phyloP scores from a whole-genome alignment of 2,113 vertebrate genomes.

The Amazona guildingii region DNA sequence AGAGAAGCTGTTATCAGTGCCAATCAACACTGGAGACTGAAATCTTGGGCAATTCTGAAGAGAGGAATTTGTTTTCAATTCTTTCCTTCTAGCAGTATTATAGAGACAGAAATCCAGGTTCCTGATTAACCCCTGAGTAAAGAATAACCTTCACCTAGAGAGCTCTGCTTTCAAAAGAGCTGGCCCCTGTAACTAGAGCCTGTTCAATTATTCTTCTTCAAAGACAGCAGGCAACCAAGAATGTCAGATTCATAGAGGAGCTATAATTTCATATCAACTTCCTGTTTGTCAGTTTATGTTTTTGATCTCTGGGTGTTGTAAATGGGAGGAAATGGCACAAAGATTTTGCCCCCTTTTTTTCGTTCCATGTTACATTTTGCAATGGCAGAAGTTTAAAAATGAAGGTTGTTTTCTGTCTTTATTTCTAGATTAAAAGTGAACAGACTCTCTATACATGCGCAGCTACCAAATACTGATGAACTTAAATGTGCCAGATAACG shows the following conservation, averaged over 20 bases:
- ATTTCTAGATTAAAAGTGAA: neutral
- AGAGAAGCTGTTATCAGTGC: slow-evolving; percentile 64
- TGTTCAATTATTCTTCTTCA: slow-evolving; percentile 84
- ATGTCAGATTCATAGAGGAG: slow-evolving; percentile 84
- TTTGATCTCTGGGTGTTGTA: neutral
- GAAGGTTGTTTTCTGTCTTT: neutral
- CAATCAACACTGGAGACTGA: slow-evolving; percentile 76
- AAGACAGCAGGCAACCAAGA: slow-evolving; percentile 81
- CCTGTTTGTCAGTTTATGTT: slow-evolving; percentile 67
- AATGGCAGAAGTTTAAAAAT: slow-evolving; percentile 11
- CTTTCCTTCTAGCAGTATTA: slow-evolving; percentile 68
- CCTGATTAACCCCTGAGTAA: slow-evolving; percentile 84
- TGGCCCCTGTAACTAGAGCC: slow-evolving; percentile 83
- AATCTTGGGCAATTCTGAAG: slow-evolving; percentile 72
- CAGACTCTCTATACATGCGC: neutral
- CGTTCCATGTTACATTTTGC: neutral
- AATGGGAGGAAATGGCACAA: neutral
- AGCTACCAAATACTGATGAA: neutral
- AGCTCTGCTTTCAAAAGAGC: slow-evolving; percentile 81
- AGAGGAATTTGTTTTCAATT: slow-evolving; percentile 75
- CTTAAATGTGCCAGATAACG: neutral
- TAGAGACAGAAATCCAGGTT: slow-evolving; percentile 83
- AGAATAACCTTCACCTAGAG: slow-evolving; percentile 81
- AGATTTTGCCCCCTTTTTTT: neutral
- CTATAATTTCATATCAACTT: slow-evolving; percentile 72